These are phyloP conservation scores for Microtus ochrogaster DNA, from an alignment of 2,113 vertebrate species.

Conservation along the genomic window DNA sequence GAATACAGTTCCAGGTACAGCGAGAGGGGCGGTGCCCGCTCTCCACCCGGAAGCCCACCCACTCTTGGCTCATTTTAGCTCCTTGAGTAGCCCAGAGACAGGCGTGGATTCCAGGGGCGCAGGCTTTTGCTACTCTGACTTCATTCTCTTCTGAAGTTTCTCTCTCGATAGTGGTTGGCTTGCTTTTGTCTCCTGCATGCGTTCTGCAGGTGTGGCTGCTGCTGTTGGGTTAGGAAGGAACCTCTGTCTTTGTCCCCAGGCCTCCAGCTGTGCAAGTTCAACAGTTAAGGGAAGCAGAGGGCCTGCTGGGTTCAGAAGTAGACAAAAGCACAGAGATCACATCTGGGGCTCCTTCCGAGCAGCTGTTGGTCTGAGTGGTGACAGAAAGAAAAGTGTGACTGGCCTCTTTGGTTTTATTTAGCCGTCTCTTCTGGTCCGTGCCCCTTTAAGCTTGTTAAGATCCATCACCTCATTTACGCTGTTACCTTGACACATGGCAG, in stretches of 20 bases:
- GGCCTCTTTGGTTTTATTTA: conserved; percentile 74
- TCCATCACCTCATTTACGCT: conserved; percentile 60
- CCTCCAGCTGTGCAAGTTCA: not conserved
- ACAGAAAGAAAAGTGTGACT: not conserved
- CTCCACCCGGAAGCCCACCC: not conserved
- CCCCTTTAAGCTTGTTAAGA: conserved; percentile 70
- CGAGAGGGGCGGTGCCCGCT: accelerated
- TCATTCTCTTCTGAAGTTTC: conserved; percentile 59
- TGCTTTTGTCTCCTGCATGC: conserved; percentile 27
- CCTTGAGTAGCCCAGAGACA: conserved; percentile 18
- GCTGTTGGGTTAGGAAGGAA: not conserved
- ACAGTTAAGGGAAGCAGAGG: not conserved
- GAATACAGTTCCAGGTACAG: not conserved
- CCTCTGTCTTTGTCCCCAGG: conserved; percentile 23
- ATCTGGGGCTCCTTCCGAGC: conserved; percentile 21
- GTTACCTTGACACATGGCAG: conserved; percentile 74
- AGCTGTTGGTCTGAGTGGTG: conserved; percentile 28
- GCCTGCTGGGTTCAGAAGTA: not conserved
- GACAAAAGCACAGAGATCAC: not conserved
- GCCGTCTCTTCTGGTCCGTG: conserved; percentile 75
- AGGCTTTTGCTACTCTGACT: conserved; percentile 29
- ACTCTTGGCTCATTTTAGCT: not conserved
- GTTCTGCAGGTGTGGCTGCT: conserved; percentile 26
- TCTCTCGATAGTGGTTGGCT: conserved; percentile 46
- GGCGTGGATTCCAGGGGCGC: conserved; percentile 15